These are phyloP conservation scores for Psammodynastes pulverulentus DNA, from an alignment of 2,113 vertebrate species.

Conservation along the genomic window DNA sequence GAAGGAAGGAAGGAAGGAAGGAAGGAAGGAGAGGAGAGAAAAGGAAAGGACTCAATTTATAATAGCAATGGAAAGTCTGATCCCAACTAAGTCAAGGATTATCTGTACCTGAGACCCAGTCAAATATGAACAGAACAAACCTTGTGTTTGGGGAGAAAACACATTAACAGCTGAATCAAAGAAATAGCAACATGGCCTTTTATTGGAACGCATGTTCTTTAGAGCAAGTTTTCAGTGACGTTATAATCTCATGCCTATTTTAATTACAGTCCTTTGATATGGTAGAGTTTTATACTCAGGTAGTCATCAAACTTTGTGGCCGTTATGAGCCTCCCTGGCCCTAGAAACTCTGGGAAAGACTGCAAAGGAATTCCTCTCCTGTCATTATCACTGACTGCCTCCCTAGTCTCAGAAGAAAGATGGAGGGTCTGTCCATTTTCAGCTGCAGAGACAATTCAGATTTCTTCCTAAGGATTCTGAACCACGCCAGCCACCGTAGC, in stretches of 20 bases:
- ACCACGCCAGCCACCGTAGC: background rate
- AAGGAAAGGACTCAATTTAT: background rate
- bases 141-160: background rate
- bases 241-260: background rate
- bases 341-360: background rate
- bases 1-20: no score
- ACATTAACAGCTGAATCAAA: background rate
- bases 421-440: background rate
- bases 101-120: background rate
- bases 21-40: no score
- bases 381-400: background rate
- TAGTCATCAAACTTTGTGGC: background rate
- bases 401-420: background rate
- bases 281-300: background rate
- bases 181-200: background rate
- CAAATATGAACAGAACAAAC: background rate
- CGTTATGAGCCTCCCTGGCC: background rate
- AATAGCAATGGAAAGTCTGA: background rate
- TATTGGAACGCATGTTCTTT: background rate
- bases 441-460: background rate
- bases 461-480: background rate
- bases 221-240: background rate
- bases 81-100: no score
- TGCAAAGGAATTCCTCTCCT: background rate
- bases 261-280: background rate